These are phyloP conservation scores for Dasyornis broadbenti DNA, from an alignment of 2,113 vertebrate species.

Conservation along the genomic window DNA sequence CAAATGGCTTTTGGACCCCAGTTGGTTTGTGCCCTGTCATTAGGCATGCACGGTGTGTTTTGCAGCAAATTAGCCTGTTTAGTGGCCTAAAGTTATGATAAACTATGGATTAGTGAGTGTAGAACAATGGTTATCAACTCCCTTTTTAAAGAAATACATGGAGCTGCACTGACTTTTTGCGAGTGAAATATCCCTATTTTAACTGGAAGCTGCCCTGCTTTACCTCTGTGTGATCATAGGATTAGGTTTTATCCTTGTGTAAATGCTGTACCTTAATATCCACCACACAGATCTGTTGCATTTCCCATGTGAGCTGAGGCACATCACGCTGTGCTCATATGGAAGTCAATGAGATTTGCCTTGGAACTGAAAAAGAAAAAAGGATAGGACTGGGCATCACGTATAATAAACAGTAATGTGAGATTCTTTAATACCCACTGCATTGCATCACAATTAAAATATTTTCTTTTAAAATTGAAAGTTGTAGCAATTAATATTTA, in stretches of 20 bases:
- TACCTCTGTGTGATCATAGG: background rate
- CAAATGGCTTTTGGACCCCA: background rate
- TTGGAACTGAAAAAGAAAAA: background rate
- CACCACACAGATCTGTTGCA: background rate
- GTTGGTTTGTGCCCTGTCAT: background rate
- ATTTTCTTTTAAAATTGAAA: constrained; percentile 44
- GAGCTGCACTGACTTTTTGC: background rate
- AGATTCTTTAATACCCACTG: background rate
- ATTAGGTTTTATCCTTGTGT: background rate
- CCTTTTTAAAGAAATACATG: background rate
- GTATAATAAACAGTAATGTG: constrained; percentile 15
- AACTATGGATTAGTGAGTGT: background rate
- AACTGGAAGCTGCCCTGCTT: background rate
- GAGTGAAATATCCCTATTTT: background rate
- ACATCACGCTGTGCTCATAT: background rate
- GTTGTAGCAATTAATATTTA: background rate
- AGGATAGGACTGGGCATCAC: background rate
- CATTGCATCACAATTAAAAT: constrained; percentile 39
- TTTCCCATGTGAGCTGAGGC: background rate
- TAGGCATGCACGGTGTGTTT: background rate
- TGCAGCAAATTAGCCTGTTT: background rate
- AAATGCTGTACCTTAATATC: background rate
- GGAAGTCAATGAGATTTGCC: background rate
- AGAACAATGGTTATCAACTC: background rate
- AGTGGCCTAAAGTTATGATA: background rate